Evolutionary conservation across 2,113 vertebrate species (phyloP).

Genomic region (Python bivittatus): DNA sequence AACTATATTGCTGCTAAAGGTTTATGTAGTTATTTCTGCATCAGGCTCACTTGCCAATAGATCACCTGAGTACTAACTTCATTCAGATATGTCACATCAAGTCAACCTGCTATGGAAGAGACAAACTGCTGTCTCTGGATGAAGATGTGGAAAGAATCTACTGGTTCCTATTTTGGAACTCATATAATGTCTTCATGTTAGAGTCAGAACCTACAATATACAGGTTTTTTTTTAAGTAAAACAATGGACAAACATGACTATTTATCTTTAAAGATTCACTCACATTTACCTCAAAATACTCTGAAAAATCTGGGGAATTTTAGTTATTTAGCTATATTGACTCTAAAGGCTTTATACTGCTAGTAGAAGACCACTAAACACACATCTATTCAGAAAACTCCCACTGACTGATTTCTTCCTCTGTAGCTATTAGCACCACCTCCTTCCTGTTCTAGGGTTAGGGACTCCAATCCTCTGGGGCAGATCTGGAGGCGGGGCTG

Average conservation of each 20-base stretch:
- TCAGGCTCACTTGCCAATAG: background rate
- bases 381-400: background rate
- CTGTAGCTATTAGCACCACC: no score
- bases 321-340: conserved; percentile 1
- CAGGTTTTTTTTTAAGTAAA: background rate
- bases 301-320: background rate
- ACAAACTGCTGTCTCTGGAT: background rate
- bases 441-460: no score
- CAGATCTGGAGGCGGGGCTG: no score
- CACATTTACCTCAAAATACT: background rate
- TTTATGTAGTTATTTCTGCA: background rate
- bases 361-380: background rate
- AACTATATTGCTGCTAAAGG: background rate
- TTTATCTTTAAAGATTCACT: background rate
- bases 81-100: background rate
- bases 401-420: background rate
- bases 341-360: background rate
- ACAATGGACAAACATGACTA: background rate
- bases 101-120: background rate
- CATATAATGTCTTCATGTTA: background rate
- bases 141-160: background rate
- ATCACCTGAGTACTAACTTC: background rate
- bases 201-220: background rate
- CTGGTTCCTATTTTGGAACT: background rate
- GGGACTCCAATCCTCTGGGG: no score